Evolutionary conservation across 2,888 invertebrate species (phyloP), one percentile per base, ranked within the genome.

Genomic region (Euplexia lucipara): DNA sequence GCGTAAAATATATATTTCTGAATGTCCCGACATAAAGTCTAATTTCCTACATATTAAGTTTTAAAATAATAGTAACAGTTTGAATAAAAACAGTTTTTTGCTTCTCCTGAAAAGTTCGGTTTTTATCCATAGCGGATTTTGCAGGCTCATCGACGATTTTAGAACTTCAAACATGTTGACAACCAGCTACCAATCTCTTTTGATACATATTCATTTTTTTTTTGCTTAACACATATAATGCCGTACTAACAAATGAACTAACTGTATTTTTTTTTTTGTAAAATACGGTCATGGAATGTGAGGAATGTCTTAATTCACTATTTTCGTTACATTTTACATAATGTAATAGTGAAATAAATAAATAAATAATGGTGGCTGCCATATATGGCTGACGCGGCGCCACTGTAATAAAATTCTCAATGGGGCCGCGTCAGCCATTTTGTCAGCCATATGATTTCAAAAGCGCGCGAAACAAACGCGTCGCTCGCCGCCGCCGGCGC

Each of bases 371-470:
- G 37, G 52, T 52, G 60, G 42, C 60, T 52, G 26, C 52, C 60
- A 61, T 52, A 56, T 62, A 62, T 62, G 48, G 62, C 62, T 56
- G 54, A 56, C 62, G 62, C 54, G 62, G 54, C 61, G 62, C 62
- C 57, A 67, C 61, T 62, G 61, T 67, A 57, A 67, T 62, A 52
- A 57, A 56, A 67, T 67, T 62, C 49, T 56, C 61, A 67, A 57
- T 67, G 49, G 59, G 65, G 59, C 54, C 66, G 54, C 59, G 10
- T 16, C 37, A 35, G 7, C 30, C 52, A 22, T 42, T 0, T 26
- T 3, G 22, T 30, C 41, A 52, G 1, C 42, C 26, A 41, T 3
- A 9, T 5, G 16, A 26, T 0, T 12, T 52, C 16, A 41, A 9
- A 1, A 42, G 26, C 22, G 16, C 26, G 26, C 51, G 51, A 52